These are phyloP conservation scores for Octodonta nipae DNA, from an alignment of 2,888 invertebrate species.

Conservation along the genomic window DNA sequence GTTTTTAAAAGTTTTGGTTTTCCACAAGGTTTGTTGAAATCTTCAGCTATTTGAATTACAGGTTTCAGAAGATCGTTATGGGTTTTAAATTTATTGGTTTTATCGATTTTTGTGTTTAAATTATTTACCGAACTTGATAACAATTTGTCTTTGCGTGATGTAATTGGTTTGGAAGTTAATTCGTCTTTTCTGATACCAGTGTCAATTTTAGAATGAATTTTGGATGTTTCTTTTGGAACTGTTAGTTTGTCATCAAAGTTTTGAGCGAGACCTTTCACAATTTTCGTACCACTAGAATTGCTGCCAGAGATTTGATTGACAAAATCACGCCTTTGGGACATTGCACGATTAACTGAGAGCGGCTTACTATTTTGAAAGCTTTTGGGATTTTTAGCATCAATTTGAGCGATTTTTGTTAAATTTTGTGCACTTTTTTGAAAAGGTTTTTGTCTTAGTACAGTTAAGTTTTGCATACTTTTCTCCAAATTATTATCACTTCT, in stretches of 20 bases:
- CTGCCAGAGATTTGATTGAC: constrained; percentile 3
- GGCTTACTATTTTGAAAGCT: not conserved
- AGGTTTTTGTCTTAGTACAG: too few species aligned
- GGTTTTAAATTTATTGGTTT: too few species aligned
- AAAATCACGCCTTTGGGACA: constrained; percentile 6
- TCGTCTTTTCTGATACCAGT: too few species aligned
- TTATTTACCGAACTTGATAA: too few species aligned
- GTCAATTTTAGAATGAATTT: not conserved
- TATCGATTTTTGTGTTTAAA: too few species aligned
- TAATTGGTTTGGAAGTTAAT: too few species aligned
- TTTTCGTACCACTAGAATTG: not conserved
- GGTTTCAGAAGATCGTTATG: constrained; percentile 14
- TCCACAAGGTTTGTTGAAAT: constrained; percentile 5
- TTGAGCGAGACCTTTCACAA: constrained; percentile 4
- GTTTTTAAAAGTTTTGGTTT: constrained; percentile 12
- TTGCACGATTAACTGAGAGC: not conserved
- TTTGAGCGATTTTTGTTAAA: too few species aligned
- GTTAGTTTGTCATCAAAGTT: constrained; percentile 4
- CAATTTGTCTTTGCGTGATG: too few species aligned
- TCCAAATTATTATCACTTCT: too few species aligned
- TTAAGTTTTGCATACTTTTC: too few species aligned
- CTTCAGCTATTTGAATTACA: constrained; percentile 18
- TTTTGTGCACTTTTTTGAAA: not conserved
- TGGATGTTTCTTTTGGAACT: not conserved
- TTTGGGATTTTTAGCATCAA: too few species aligned